Conservation (phyloP, 2,888 invertebrate species). For the Timema podura region DNA sequence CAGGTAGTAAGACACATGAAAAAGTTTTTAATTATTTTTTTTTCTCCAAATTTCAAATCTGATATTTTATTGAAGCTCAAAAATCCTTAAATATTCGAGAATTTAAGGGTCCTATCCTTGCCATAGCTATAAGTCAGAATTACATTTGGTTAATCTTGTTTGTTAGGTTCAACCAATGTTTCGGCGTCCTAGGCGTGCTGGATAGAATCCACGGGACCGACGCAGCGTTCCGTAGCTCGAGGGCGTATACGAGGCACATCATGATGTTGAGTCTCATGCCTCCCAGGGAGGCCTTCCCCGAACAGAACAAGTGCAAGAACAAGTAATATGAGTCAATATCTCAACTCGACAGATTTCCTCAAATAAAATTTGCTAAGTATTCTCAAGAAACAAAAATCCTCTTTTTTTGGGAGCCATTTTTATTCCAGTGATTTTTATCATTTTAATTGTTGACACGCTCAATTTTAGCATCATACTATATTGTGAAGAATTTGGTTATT, state of each 20-base stretch:
- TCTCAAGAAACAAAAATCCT: no score
- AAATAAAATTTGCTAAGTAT: no score
- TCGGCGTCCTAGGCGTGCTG: slow-evolving; percentile 74
- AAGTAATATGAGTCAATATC: slow-evolving; percentile 18
- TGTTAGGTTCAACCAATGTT: slow-evolving; percentile 76
- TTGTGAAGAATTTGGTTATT: no score
- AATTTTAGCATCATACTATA: no score
- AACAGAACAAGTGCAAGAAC: slow-evolving; percentile 46
- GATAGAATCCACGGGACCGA: slow-evolving; percentile 83
- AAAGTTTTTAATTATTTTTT: background rate
- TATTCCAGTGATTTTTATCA: no score
- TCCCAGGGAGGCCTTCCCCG: slow-evolving; percentile 64
- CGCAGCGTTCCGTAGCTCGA: slow-evolving; percentile 65
- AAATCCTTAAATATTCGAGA: background rate
- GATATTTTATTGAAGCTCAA: background rate
- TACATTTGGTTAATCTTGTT: background rate
- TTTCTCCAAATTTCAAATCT: background rate
- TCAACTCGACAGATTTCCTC: no score
- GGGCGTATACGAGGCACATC: slow-evolving; percentile 66
- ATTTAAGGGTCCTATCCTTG: no score
- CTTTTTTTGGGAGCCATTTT: no score
- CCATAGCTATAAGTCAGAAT: no score
- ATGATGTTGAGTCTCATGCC: slow-evolving; percentile 66
- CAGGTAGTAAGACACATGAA: no score
- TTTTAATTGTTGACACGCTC: no score